These are phyloP conservation scores for Scrobipalpa atriplicella DNA, from an alignment of 2,888 invertebrate species.

Conservation along the genomic window DNA sequence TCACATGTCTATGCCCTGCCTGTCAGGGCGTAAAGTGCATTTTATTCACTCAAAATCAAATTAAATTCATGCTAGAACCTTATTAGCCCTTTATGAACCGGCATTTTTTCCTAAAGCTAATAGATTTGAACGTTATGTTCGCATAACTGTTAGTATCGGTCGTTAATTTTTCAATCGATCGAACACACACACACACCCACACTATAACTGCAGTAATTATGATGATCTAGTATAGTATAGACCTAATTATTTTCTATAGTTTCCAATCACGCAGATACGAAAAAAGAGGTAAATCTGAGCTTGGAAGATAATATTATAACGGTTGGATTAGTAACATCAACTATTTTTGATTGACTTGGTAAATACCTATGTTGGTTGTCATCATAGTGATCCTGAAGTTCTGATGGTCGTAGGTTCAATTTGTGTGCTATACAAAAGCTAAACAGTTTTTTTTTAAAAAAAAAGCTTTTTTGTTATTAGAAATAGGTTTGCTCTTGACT, in stretches of 20 bases:
- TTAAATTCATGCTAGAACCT: background rate
- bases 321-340: background rate
- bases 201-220: background rate
- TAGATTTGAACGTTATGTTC: slow-evolving; percentile 1
- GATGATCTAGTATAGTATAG: background rate
- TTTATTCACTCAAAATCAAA: background rate
- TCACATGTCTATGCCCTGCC: no score
- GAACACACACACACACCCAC: background rate
- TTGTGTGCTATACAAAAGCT: no score
- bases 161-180: slow-evolving; percentile 20
- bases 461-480: no score
- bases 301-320: background rate
- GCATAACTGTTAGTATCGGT: slow-evolving; percentile 16
- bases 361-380: background rate
- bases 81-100: background rate
- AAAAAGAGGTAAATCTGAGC: background rate
- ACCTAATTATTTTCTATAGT: slow-evolving; percentile 18
- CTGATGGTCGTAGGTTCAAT: background rate
- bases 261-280: slow-evolving; percentile 1
- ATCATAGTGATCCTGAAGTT: no score
- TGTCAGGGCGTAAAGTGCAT: no score
- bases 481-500: no score
- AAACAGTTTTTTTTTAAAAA: no score
- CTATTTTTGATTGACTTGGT: background rate
- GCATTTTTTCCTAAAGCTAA: background rate